phyloP scores from a whole-genome alignment of 2,113 vertebrate species.

The Larimichthys crocea region DNA sequence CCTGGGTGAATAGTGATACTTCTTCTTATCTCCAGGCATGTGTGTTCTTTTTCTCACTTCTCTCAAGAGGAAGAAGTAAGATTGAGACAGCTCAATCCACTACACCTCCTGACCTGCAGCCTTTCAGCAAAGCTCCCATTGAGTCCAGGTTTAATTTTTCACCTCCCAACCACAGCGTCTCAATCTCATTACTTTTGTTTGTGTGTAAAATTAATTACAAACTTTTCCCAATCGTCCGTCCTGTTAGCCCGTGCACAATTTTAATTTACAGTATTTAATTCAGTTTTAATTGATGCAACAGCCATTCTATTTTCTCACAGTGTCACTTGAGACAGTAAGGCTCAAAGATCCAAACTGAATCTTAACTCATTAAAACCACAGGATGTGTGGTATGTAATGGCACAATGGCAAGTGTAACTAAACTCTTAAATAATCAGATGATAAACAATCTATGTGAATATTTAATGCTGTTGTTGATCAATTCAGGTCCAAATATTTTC shows the following conservation, averaged over 20 bases:
- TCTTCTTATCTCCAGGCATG: slow-evolving; percentile 1
- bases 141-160: neutral
- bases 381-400: rapidly evolving
- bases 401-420: neutral
- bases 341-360: neutral
- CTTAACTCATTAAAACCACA: neutral
- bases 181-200: slow-evolving; percentile 16
- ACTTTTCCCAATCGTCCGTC: neutral
- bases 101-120: slow-evolving; percentile 33
- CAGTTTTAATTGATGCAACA: slow-evolving; percentile 13
- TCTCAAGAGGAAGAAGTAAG: neutral
- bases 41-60: slow-evolving; percentile 20
- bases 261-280: slow-evolving; percentile 14
- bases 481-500: too few relatives aligned
- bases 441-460: too few relatives aligned
- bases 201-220: slow-evolving; percentile 18
- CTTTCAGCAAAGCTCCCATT: neutral
- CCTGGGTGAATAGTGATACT: slow-evolving; percentile 25
- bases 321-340: neutral
- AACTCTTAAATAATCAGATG: too few relatives aligned
- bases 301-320: slow-evolving; percentile 4
- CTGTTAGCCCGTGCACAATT: slow-evolving; percentile 3
- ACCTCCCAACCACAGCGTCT: neutral
- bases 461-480: too few relatives aligned
- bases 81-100: neutral